phyloP scores from a whole-genome alignment of 2,888 invertebrate genomes.

The Netelia melanura region DNA sequence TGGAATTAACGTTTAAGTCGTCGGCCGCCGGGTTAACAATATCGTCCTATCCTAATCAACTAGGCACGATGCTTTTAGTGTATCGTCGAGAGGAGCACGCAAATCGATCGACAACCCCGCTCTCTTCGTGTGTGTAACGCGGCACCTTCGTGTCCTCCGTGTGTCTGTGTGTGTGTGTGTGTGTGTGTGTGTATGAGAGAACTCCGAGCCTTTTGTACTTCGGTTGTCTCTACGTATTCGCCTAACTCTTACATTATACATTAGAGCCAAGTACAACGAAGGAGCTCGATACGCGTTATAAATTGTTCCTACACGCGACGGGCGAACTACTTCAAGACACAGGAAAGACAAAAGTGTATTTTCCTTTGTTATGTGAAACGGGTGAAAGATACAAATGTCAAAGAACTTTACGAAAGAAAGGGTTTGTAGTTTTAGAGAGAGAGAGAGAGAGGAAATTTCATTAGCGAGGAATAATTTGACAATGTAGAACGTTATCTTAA shows the following conservation, averaged over 20 bases:
- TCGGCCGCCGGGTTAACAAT: slow-evolving; percentile 15
- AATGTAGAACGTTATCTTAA: too few species aligned
- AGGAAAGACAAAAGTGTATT: too few species aligned
- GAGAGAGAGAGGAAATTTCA: too few species aligned
- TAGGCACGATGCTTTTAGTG: slow-evolving; percentile 1
- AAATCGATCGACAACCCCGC: slow-evolving; percentile 46
- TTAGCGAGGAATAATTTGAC: too few species aligned
- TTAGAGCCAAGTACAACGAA: slow-evolving; percentile 36
- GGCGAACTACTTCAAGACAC: background rate
- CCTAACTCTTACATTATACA: slow-evolving; percentile 44
- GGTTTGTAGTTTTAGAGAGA: too few species aligned
- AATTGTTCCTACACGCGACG: background rate
- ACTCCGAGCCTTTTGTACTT: slow-evolving; percentile 8
- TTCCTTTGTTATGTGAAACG: too few species aligned
- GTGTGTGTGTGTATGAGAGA: background rate
- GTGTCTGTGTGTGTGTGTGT: background rate
- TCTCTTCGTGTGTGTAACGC: slow-evolving; percentile 12
- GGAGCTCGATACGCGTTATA: slow-evolving; percentile 19
- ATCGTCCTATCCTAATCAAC: slow-evolving; percentile 42
- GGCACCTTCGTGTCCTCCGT: background rate
- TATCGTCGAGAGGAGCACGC: slow-evolving; percentile 1
- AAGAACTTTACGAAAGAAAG: too few species aligned
- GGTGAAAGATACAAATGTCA: too few species aligned
- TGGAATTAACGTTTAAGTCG: slow-evolving; percentile 44
- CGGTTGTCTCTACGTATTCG: slow-evolving; percentile 3